Percentiles rank a stretch among this genome's conserved stretches.
Evolutionary conservation across 2,113 vertebrate genomes (phyloP).

Genomic region (Morone chrysops): DNA sequence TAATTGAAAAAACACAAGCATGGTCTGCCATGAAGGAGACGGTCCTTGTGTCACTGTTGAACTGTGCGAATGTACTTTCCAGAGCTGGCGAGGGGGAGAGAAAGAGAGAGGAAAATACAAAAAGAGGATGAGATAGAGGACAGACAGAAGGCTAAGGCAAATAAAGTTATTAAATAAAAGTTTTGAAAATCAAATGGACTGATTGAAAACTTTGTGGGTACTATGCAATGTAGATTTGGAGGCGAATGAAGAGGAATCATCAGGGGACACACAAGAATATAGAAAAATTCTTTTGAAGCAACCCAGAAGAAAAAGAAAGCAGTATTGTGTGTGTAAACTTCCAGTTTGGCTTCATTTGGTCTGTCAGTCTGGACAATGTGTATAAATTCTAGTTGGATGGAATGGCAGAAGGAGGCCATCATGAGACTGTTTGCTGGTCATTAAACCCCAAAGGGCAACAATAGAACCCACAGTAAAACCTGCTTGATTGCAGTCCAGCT

Average conservation of each 20-base stretch:
- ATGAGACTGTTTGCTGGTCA: conserved; percentile 56
- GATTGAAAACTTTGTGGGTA: conserved; percentile 46
- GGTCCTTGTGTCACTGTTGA: conserved; percentile 83
- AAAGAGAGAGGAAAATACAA: conserved; percentile 67
- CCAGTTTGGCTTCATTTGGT: conserved; percentile 37
- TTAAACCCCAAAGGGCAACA: conserved; percentile 65
- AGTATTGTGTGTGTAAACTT: conserved; percentile 20
- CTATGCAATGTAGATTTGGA: conserved; percentile 2
- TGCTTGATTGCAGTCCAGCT: conserved; percentile 57
- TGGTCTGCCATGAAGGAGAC: conserved; percentile 82
- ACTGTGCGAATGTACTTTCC: conserved; percentile 85
- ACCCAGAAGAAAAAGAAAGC: conserved; percentile 2
- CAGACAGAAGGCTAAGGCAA: conserved; percentile 57
- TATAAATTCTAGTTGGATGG: conserved; percentile 47
- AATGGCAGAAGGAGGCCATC: conserved; percentile 41
- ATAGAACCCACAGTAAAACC: conserved; percentile 64
- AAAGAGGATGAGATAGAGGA: conserved; percentile 63
- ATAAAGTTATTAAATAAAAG: conserved; percentile 56
- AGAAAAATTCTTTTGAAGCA: conserved; percentile 3
- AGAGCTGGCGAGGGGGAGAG: conserved; percentile 77
- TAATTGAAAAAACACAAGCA: conserved; percentile 88
- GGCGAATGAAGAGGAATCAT: conserved; percentile 18
- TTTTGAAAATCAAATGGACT: conserved; percentile 47
- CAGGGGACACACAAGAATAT: conserved; percentile 3
- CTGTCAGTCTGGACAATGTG: conserved; percentile 40